Conservation (phyloP, 1,140 invertebrate genomes). For the Cylas formicarius region DNA sequence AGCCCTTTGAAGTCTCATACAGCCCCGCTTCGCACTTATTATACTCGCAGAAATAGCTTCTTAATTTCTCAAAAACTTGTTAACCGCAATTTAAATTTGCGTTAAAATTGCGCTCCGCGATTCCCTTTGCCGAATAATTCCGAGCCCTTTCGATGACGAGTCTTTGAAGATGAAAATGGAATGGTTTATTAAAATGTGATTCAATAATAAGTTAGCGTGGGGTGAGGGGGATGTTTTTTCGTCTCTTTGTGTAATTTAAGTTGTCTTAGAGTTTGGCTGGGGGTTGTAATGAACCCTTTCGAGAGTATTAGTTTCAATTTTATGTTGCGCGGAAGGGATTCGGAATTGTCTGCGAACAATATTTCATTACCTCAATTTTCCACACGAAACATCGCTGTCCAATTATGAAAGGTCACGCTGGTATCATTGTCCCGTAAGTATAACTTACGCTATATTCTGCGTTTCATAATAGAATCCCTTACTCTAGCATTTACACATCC, state of each 20-base stretch:
- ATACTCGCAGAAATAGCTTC: conserved; percentile 20
- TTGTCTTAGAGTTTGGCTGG: conserved; percentile 2
- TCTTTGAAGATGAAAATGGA: conserved; percentile 18
- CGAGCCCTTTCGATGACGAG: conserved; percentile 7
- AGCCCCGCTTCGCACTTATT: conserved; percentile 15
- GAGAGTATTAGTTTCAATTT: not conserved
- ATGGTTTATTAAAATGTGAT: conserved; percentile 23
- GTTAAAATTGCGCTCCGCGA: conserved; percentile 18
- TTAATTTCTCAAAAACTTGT: conserved; percentile 23
- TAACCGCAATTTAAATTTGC: conserved; percentile 24
- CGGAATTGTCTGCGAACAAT: too few species aligned
- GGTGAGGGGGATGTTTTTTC: not conserved
- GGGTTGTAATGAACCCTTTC: not conserved
- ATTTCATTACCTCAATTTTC: too few species aligned
- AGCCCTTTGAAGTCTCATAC: conserved; percentile 19
- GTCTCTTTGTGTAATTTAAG: conserved; percentile 3
- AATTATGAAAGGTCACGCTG: too few species aligned
- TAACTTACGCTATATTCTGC: too few species aligned
- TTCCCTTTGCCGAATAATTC: conserved; percentile 11
- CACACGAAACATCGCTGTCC: too few species aligned
- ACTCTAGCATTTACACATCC: too few species aligned
- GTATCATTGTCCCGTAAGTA: too few species aligned
- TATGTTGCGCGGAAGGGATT: not conserved
- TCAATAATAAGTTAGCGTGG: conserved; percentile 1
- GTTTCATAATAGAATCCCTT: too few species aligned